Percentiles rank a stretch among this genome's conserved stretches.
These are phyloP conservation scores for Penaeus japonicus DNA, from an alignment of 1,140 invertebrate species.

Conservation along the genomic window DNA sequence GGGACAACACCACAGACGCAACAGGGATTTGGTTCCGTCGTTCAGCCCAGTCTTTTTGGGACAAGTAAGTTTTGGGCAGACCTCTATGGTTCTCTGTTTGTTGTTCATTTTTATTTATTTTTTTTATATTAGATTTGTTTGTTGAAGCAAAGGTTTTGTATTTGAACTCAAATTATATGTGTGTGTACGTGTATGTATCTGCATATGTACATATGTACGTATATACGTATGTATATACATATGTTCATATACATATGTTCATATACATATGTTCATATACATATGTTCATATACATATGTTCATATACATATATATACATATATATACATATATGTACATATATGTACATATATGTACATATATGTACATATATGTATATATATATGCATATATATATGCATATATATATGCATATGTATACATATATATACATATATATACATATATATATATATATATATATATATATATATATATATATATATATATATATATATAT, in stretches of 20 bases:
- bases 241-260: background rate
- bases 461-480: too few species aligned
- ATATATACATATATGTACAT: too few species aligned
- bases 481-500: too few species aligned
- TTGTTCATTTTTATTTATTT: background rate
- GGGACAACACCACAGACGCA: slow-evolving; percentile 18
- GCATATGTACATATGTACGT: background rate
- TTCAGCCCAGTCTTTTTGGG: slow-evolving; percentile 43
- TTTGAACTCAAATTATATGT: background rate
- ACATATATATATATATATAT: too few species aligned
- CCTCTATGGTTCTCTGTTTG: background rate
- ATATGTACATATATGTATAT: too few species aligned
- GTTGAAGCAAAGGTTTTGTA: background rate
- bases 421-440: too few species aligned
- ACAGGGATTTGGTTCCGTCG: slow-evolving; percentile 37
- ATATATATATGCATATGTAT: too few species aligned
- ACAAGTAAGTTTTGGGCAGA: slow-evolving; percentile 13
- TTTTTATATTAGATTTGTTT: background rate
- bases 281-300: too few species aligned
- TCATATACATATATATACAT: too few species aligned
- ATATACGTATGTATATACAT: background rate
- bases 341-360: too few species aligned
- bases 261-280: background rate
- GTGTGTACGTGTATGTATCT: slow-evolving; percentile 13
- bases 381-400: too few species aligned